Conservation (phyloP, 2,797 vertebrate species). For the Antrozous pallidus region DNA sequence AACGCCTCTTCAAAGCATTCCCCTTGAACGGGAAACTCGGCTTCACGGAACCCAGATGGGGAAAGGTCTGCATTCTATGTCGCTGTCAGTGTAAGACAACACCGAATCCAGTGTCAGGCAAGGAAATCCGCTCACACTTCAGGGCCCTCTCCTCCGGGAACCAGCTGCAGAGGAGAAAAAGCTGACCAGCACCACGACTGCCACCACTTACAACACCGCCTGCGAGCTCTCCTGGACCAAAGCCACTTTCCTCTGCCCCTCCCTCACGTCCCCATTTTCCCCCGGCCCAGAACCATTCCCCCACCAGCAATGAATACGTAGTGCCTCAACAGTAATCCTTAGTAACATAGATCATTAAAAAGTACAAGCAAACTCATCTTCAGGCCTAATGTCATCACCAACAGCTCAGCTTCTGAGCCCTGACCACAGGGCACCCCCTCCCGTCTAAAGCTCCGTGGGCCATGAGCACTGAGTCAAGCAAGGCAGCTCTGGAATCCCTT, state of each 20-base stretch:
- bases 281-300: background rate
- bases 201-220: background rate
- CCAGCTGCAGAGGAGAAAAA: constrained; percentile 85
- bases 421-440: background rate
- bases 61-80: constrained; percentile 60
- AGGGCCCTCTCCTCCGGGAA: constrained; percentile 97
- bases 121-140: constrained; percentile 87
- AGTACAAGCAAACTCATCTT: constrained; percentile 1
- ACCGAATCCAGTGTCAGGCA: constrained; percentile 56
- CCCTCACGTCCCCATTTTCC: background rate
- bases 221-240: background rate
- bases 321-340: background rate
- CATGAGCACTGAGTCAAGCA: background rate
- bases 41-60: constrained; percentile 65
- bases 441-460: background rate
- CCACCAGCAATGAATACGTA: background rate
- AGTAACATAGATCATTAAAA: background rate
- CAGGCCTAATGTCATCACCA: background rate
- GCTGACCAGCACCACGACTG: background rate
- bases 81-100: constrained; percentile 57
- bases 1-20: constrained; percentile 60
- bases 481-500: background rate
- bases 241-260: background rate
- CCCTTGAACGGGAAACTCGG: constrained; percentile 78
- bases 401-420: background rate